Evolutionary conservation across 2,888 invertebrate genomes (phyloP), one percentile per base, ranked within the genome.

Genomic region (Ctenicera cuprea): DNA sequence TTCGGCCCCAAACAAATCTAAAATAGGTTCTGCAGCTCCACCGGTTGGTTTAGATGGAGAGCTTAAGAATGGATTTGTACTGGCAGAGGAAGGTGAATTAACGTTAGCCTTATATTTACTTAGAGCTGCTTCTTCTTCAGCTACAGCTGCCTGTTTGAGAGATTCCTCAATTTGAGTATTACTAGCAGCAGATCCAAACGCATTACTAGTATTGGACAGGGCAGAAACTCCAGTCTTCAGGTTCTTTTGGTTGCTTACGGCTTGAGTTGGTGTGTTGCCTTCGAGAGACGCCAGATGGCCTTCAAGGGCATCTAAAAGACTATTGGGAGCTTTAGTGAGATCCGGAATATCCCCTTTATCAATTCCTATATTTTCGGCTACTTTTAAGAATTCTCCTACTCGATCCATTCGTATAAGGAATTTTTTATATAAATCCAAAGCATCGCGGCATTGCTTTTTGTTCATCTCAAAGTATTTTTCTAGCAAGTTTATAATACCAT

Each of bases 381-480:
- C 95, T 90, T 98, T 98, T 74, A 99, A 90, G 88, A 99, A 99
- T 89, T 99, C 99, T 71, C 97, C 97, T 75, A 99, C 99, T 88
- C 97, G 93, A 90, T 99, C 99, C 97, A 99, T 99, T 83, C 99
- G 92, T 82, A 98, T 97, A 83, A 99, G 92, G 89, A 99, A 99
- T 89, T 97, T 98, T 89, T 99, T 99, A 89, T 99, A 99, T 84
- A 98, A 92, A 87, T 99, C 99, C 87, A 99, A 91, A 80, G 98
- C 99, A 85, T 99, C 99, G 80, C 97, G 93, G 85, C 97, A 97
- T 87, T 98, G 97, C 89, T 99, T 99, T 88, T 99, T 99, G 89
- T 98, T 99, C 98, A 99, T 98, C 87, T 98, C 98, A 88, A 99
- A 99, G 90, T 97, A 99, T 88, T 99, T 99, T 90, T 99, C 99